phyloP scores from a whole-genome alignment of 2,888 invertebrate genomes.

The Lissocephala sabroskyi region DNA sequence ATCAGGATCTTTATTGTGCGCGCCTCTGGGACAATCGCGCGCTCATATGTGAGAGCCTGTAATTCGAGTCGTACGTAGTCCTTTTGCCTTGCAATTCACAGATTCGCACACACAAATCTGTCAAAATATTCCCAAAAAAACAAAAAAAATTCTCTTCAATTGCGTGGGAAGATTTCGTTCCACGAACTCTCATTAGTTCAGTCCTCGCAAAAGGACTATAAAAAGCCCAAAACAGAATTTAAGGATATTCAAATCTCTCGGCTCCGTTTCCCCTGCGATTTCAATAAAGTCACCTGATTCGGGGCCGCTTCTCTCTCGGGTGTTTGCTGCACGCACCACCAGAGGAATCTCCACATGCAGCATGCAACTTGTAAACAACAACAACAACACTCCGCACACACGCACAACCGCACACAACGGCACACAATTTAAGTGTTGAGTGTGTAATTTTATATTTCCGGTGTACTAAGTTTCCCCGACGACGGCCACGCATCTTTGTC shows the following conservation, averaged over 20 bases:
- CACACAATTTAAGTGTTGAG: slow-evolving; percentile 69
- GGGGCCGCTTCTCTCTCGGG: too few relatives aligned
- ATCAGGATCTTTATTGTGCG: slow-evolving; percentile 5
- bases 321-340: slow-evolving; percentile 30
- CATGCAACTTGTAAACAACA: slow-evolving; percentile 44
- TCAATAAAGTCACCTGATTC: too few relatives aligned
- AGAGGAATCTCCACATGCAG: slow-evolving; percentile 49
- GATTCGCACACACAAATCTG: slow-evolving; percentile 19
- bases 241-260: too few relatives aligned
- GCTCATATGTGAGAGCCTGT: slow-evolving; percentile 20
- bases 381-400: slow-evolving; percentile 3
- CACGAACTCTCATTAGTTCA: slow-evolving; percentile 32
- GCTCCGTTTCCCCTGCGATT: too few relatives aligned
- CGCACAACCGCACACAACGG: slow-evolving; percentile 15
- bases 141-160: slow-evolving; percentile 52
- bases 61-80: slow-evolving; percentile 38
- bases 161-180: slow-evolving; percentile 58
- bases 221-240: too few relatives aligned
- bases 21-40: too few relatives aligned
- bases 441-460: slow-evolving; percentile 73
- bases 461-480: slow-evolving; percentile 65
- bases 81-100: slow-evolving; percentile 2
- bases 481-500: slow-evolving; percentile 29
- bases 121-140: slow-evolving; percentile 35
- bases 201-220: too few relatives aligned